These are phyloP conservation scores for Notechis scutatus DNA, from an alignment of 2,113 vertebrate genomes.

Conservation along the genomic window DNA sequence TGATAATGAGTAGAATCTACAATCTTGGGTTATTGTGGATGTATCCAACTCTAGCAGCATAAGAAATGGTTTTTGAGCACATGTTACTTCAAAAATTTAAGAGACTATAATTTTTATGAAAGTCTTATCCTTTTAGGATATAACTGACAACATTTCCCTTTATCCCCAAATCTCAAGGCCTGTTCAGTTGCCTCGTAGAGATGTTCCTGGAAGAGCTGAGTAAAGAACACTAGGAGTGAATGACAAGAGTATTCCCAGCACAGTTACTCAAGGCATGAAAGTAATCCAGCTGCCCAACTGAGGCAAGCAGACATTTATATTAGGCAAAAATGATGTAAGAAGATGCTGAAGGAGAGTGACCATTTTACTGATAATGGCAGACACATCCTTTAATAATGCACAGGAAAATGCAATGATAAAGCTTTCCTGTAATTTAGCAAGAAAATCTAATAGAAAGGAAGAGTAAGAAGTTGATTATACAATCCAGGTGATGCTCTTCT, in stretches of 20 bases:
- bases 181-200: background rate
- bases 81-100: background rate
- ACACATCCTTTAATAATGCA: background rate
- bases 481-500: background rate
- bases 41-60: background rate
- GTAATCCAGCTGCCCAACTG: background rate
- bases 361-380: background rate
- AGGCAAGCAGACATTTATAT: background rate
- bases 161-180: background rate
- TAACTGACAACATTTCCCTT: background rate
- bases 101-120: background rate
- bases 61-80: slow-evolving; percentile 11
- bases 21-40: background rate
- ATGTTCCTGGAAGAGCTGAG: background rate
- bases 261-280: background rate
- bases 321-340: background rate
- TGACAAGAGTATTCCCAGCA: background rate
- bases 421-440: background rate
- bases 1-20: slow-evolving; percentile 8
- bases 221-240: background rate
- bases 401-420: background rate
- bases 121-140: background rate
- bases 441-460: background rate
- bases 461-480: background rate
- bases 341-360: background rate